These are phyloP conservation scores for Cantharis lateralis DNA, from an alignment of 2,888 invertebrate genomes.

Conservation along the genomic window DNA sequence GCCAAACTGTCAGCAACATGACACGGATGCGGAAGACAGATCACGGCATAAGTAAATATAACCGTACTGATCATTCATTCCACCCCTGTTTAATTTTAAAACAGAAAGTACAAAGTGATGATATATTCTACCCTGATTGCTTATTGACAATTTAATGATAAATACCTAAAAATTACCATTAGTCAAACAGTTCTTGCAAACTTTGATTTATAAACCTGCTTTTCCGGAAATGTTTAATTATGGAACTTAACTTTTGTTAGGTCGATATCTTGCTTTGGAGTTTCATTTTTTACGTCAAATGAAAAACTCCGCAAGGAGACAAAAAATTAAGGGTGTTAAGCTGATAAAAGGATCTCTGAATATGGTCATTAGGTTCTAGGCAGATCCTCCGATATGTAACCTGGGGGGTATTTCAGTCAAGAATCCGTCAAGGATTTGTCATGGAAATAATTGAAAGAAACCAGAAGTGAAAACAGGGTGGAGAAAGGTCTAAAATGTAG, in stretches of 20 bases:
- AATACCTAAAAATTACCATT: not conserved
- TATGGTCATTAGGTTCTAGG: too few relatives aligned
- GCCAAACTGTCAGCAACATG: constrained; percentile 14
- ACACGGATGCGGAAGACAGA: constrained; percentile 23
- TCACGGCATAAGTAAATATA: constrained; percentile 17
- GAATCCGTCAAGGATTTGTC: too few relatives aligned
- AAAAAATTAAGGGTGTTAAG: too few relatives aligned
- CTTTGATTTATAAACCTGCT: not conserved
- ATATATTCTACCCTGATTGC: constrained; percentile 19
- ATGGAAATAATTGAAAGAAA: too few relatives aligned
- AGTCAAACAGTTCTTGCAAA: not conserved
- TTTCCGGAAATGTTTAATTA: not conserved
- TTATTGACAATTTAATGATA: not conserved
- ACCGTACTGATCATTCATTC: not conserved
- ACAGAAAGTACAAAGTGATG: constrained; percentile 8
- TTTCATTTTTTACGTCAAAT: too few relatives aligned
- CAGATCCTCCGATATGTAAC: too few relatives aligned
- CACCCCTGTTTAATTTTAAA: constrained; percentile 7
- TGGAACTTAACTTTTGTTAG: not conserved
- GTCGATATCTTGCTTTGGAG: not conserved
- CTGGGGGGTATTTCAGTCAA: too few relatives aligned
- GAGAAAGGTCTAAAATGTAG: too few relatives aligned
- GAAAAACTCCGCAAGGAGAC: too few relatives aligned
- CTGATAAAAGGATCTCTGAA: too few relatives aligned
- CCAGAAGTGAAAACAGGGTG: too few relatives aligned